Conservation (phyloP, 2,888 invertebrate genomes). For the Abscondita cerata region DNA sequence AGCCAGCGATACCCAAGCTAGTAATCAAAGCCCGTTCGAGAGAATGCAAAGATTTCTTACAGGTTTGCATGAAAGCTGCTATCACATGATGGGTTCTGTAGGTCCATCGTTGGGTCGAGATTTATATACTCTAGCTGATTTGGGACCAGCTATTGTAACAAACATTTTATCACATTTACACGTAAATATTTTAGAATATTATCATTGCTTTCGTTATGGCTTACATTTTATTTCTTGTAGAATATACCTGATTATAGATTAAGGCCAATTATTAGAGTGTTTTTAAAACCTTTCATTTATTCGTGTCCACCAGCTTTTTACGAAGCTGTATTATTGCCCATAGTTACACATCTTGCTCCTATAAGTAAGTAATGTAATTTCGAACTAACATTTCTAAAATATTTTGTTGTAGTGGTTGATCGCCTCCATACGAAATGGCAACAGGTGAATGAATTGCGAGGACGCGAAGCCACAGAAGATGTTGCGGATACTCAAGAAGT, state of each 20-base stretch:
- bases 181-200: slow-evolving; percentile 50
- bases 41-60: slow-evolving; percentile 86
- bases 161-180: slow-evolving; percentile 75
- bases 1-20: slow-evolving; percentile 49
- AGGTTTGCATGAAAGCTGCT: slow-evolving; percentile 81
- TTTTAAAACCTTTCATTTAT: slow-evolving; percentile 84
- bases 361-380: slow-evolving; percentile 67
- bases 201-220: background rate
- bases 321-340: slow-evolving; percentile 76
- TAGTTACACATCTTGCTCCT: slow-evolving; percentile 79
- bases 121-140: slow-evolving; percentile 79
- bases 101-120: slow-evolving; percentile 84
- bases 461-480: slow-evolving; percentile 78
- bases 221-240: slow-evolving; percentile 60
- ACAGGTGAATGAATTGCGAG: slow-evolving; percentile 77
- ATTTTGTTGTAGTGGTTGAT: slow-evolving; percentile 64
- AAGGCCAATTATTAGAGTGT: slow-evolving; percentile 81
- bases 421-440: slow-evolving; percentile 81
- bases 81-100: slow-evolving; percentile 79
- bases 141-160: slow-evolving; percentile 75
- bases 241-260: slow-evolving; percentile 86
- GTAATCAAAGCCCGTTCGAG: slow-evolving; percentile 67
- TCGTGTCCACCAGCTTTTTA: slow-evolving; percentile 86
- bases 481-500: slow-evolving; percentile 85
- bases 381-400: slow-evolving; percentile 5